Percentiles rank a stretch among this genome's conserved stretches.
Evolutionary conservation across 37 sponge, comb jelly and placozoan genomes (phyloP).

Genomic region (Mnemiopsis leidyi): DNA sequence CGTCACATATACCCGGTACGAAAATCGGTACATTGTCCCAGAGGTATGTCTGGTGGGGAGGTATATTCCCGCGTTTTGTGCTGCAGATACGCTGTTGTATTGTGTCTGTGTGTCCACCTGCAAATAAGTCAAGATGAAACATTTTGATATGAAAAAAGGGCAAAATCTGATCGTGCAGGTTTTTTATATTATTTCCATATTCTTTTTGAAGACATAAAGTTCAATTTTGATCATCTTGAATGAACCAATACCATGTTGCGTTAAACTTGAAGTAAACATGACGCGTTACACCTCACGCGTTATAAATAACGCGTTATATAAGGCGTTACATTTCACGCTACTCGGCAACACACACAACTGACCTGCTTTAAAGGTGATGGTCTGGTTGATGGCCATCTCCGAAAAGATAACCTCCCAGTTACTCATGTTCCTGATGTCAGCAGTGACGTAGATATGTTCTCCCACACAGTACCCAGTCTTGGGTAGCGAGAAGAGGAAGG

Average conservation of each 20-base stretch:
- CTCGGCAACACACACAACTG: too few species aligned
- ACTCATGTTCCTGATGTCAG: slow-evolving; percentile 51
- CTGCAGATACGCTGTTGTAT: slow-evolving; percentile 37
- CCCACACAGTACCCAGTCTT: not conserved
- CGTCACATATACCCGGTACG: slow-evolving; percentile 22
- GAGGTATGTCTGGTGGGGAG: not conserved
- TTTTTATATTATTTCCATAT: too few species aligned
- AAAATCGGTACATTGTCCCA: slow-evolving; percentile 34
- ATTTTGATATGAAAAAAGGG: too few species aligned
- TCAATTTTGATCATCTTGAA: too few species aligned
- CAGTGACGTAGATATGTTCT: slow-evolving; percentile 15
- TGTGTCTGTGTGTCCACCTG: slow-evolving; percentile 13
- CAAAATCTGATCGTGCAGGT: too few species aligned
- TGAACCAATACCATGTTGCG: too few species aligned
- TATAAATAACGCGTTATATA: too few species aligned
- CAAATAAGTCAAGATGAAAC: too few species aligned
- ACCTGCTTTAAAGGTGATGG: slow-evolving; percentile 41
- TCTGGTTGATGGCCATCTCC: slow-evolving; percentile 51
- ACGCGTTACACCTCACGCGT: too few species aligned
- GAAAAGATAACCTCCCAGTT: not conserved
- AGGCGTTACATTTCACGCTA: not conserved
- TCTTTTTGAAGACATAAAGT: too few species aligned
- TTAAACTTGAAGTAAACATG: too few species aligned
- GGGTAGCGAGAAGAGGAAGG: slow-evolving; percentile 30
- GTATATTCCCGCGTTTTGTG: not conserved